Base-by-base conservation (phyloP, 2,113 vertebrate genomes). In the Rhinoderma darwinii region DNA sequence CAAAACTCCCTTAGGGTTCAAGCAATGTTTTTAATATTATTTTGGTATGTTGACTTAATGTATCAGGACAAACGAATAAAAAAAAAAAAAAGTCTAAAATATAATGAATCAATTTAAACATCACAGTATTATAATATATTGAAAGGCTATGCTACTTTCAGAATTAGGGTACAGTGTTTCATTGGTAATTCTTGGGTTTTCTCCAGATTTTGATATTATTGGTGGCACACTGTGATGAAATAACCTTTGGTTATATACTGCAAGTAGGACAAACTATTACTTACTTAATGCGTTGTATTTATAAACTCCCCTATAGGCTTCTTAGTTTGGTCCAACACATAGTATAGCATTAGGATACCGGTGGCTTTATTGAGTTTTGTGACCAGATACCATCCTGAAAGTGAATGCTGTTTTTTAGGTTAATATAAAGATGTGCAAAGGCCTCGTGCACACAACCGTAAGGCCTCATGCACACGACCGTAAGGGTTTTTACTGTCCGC, bases 1-100 rank as follows among this genome's bases (percentile, higher is more conserved):
- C 32, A 37, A 41, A 59, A 59, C 50, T 63, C 78, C 78, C 78
- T 61, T 17, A 63, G 78, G 78, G 78, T 43, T 41, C 25, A 61
- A 25, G 54, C 35, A 27, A 43, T 35, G 27, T 51, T 78, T 39
- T 80, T 41, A 27, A 25, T 81, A n/a, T 81, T 81, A 79, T 61
- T 80, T 59, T 63, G 9, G 32, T 63, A 39, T 63, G 56, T 81
- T 81, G 78, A 81, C 78, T 61, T 81, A 63, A 81, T 81, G 32
- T 61, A 81, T 81, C 54, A 43, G 78, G 78, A 81, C 78, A 81
- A 81, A 81, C 43, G n/a, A 63, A 61, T 54, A 20, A 2, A 81
- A 81, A 39, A 72, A 39, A 72, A n/a, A 59, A 2, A 39, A 32
- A 20, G 27, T 59, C 22, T 80, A 25, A 80, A 80, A 80, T 80